phyloP scores from a whole-genome alignment of 1,140 invertebrate genomes.

The Odontomachus brunneus region DNA sequence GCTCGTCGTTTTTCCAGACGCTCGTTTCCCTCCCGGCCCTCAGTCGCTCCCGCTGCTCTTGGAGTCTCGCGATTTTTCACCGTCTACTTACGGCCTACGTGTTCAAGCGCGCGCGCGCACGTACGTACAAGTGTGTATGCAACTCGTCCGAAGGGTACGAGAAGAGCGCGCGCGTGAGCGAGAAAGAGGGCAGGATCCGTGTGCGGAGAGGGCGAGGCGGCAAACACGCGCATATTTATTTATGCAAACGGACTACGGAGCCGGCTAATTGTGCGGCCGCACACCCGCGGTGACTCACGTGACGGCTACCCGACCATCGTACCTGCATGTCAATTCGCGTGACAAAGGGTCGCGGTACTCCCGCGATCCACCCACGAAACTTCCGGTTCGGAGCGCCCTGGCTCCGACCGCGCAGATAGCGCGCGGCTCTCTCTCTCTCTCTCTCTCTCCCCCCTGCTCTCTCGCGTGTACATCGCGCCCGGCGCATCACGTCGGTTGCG shows the following conservation, averaged over 20 bases:
- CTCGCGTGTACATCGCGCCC: slow-evolving; percentile 50
- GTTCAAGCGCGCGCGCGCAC: not conserved
- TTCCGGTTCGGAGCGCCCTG: slow-evolving; percentile 62
- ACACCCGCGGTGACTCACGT: slow-evolving; percentile 76
- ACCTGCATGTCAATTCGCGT: slow-evolving; percentile 72
- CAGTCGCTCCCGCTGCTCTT: not conserved
- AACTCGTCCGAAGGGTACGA: not conserved
- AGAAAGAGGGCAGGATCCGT: not conserved
- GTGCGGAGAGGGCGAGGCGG: slow-evolving; percentile 14
- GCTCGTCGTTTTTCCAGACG: not conserved
- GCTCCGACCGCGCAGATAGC: slow-evolving; percentile 1
- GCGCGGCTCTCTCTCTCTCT: not conserved
- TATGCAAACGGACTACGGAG: slow-evolving; percentile 80
- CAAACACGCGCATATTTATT: slow-evolving; percentile 76
- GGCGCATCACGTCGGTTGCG: slow-evolving; percentile 37
- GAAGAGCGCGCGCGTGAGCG: not conserved
- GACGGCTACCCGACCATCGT: slow-evolving; percentile 63
- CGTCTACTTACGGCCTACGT: slow-evolving; percentile 46
- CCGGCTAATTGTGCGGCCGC: slow-evolving; percentile 78
- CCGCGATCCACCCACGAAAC: slow-evolving; percentile 69
- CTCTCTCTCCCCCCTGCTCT: not conserved
- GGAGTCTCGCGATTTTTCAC: slow-evolving; percentile 50
- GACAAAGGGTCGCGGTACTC: slow-evolving; percentile 68
- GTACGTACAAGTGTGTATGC: not conserved
- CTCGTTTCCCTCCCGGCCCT: not conserved